Base-by-base conservation (phyloP, 2,113 vertebrate genomes). In the Dolichotis patagonum region DNA sequence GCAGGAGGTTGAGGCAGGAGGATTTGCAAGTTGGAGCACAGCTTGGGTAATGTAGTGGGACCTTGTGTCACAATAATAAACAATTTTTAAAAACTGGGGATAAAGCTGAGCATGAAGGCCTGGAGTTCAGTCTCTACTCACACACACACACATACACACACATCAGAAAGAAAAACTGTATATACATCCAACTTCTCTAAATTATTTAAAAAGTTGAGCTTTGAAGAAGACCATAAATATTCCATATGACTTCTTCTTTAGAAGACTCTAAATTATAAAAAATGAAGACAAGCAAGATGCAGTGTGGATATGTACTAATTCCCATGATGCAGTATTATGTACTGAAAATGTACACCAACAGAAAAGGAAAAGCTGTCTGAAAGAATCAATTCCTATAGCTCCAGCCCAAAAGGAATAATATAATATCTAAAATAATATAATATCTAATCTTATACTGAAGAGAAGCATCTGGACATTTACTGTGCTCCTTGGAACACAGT, bases 221-320 rank as follows among this genome's bases (percentile, higher is more conserved):
- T 97, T 84, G 46, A 87, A 82, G 69, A 93, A 88, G 26, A 85
- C 46, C 83, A 9, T 95, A 75, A 78, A 67, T 67, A 95, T 85
- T 95, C 26, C 38, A 8, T 32, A 83, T 88, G 38, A 14, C 35
- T 78, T 91, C 52, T 54, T 86, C 52, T 96, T 95, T 85, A 71
- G 63, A 78, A 87, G 30, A 96, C n/a, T 56, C 52, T 86, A 92
- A 49, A 41, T 77, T 90, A 67, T 56, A n/a, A 85, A 85, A 86
- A 69, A 49, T n/a, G 5, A 67, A 86, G 14, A 85, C 38, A 26
- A 52, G 62, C n/a, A 58, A 41, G 56, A 56, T 69, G 73, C 28
- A 85, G 24, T 46, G 49, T 78, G 6, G 30, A 17, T 9, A 28
- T 7, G 14, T 41, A 43, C 26, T 49, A 78, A 49, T 78, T 28